Evolutionary conservation across 2,113 vertebrate species (phyloP).

Genomic region (Tretioscincus oriximinensis): DNA sequence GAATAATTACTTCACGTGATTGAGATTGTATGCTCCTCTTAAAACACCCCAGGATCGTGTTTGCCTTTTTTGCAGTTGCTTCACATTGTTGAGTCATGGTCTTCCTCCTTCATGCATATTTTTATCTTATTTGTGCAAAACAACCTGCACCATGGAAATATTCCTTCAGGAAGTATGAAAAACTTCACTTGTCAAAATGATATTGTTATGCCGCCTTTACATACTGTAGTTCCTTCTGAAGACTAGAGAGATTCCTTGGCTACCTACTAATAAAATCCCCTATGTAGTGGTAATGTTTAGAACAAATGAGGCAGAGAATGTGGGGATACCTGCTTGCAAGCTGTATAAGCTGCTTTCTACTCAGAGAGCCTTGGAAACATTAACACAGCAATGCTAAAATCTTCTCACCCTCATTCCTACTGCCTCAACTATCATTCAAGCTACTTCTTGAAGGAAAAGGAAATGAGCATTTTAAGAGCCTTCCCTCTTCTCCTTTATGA

Average conservation of each 20-base stretch:
- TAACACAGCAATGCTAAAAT: not conserved
- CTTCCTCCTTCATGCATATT: no score
- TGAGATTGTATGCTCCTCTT: no score
- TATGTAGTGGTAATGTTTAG: not conserved
- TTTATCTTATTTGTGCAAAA: no score
- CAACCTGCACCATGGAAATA: no score
- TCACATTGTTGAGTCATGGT: no score
- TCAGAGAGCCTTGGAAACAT: not conserved
- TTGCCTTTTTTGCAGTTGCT: no score
- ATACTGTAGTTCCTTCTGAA: not conserved
- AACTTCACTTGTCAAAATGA: not conserved
- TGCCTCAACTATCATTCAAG: not conserved
- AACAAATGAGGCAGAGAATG: not conserved
- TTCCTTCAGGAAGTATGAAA: no score
- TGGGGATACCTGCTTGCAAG: not conserved
- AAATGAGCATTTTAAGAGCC: not conserved
- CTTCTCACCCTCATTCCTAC: not conserved
- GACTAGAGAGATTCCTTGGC: not conserved
- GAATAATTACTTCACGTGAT: no score
- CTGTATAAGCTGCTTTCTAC: not conserved
- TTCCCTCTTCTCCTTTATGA: not conserved
- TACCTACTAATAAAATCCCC: not conserved
- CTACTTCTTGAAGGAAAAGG: not conserved
- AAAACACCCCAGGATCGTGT: no score
- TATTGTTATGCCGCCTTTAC: not conserved